Evolutionary conservation across 2,797 vertebrate genomes (phyloP).

Genomic region (Hydrophis major): DNA sequence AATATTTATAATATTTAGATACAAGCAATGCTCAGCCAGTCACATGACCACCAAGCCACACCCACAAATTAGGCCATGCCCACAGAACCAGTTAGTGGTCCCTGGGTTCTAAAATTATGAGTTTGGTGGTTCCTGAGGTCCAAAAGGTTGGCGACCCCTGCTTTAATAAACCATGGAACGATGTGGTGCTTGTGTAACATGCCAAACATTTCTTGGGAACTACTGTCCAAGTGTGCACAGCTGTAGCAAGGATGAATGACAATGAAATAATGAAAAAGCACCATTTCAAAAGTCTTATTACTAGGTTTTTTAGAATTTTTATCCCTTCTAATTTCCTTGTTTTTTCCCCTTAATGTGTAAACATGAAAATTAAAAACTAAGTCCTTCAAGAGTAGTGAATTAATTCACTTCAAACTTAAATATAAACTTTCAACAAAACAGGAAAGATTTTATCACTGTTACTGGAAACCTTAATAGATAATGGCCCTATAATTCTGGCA

Average conservation of each 20-base stretch:
- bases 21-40: too few relatives aligned
- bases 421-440: conserved; percentile 37
- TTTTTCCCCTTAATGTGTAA: not conserved
- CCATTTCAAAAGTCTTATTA: not conserved
- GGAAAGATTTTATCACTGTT: conserved; percentile 24
- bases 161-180: not conserved
- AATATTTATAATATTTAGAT: too few relatives aligned
- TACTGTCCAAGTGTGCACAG: not conserved
- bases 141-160: too few relatives aligned
- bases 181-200: not conserved
- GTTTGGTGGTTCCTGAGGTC: too few relatives aligned
- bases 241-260: not conserved
- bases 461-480: conserved; percentile 54
- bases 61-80: too few relatives aligned
- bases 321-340: not conserved
- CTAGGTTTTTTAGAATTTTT: not conserved
- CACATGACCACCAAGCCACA: too few relatives aligned
- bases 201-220: not conserved
- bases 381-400: conserved; percentile 49
- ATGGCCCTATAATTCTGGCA: conserved; percentile 58
- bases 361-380: conserved; percentile 29
- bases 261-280: not conserved
- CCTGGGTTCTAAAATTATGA: too few relatives aligned
- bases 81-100: too few relatives aligned
- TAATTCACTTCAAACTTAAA: conserved; percentile 44